Percentiles rank a stretch among this genome's conserved stretches.
Evolutionary conservation across 2,888 invertebrate species (phyloP).

Genomic region (Agrotis ipsilon): DNA sequence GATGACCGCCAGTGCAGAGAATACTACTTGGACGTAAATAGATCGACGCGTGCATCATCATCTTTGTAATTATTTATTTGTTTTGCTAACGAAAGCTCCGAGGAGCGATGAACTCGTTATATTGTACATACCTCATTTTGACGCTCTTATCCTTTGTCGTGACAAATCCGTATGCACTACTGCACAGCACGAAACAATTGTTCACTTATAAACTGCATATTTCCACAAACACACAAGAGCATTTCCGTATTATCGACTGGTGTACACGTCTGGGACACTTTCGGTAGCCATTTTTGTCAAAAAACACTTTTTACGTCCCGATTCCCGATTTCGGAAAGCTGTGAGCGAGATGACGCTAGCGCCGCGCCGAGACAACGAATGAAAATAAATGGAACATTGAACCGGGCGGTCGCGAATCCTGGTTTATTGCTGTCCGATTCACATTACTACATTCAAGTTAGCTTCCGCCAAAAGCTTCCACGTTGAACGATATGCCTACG

Average conservation of each 20-base stretch:
- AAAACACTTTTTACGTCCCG: constrained; percentile 84
- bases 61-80: constrained; percentile 87
- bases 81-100: constrained; percentile 87
- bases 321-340: constrained; percentile 84
- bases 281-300: constrained; percentile 89
- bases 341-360: constrained; percentile 85
- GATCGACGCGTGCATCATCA: constrained; percentile 79
- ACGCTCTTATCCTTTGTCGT: constrained; percentile 87
- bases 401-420: constrained; percentile 70
- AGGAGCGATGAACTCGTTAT: constrained; percentile 83
- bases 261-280: constrained; percentile 80
- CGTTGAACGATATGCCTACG: constrained; percentile 48
- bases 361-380: constrained; percentile 80
- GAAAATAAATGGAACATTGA: constrained; percentile 82
- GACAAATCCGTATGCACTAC: constrained; percentile 88
- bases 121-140: constrained; percentile 88
- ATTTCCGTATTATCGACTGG: constrained; percentile 84
- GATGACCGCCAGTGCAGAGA: constrained; percentile 76
- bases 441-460: constrained; percentile 31
- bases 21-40: constrained; percentile 83
- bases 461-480: constrained; percentile 54
- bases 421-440: constrained; percentile 59
- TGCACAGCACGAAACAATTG: constrained; percentile 89
- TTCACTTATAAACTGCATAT: constrained; percentile 89
- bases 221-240: constrained; percentile 84